Conservation (phyloP, 2,797 vertebrate genomes). For the Falco naumanni region DNA sequence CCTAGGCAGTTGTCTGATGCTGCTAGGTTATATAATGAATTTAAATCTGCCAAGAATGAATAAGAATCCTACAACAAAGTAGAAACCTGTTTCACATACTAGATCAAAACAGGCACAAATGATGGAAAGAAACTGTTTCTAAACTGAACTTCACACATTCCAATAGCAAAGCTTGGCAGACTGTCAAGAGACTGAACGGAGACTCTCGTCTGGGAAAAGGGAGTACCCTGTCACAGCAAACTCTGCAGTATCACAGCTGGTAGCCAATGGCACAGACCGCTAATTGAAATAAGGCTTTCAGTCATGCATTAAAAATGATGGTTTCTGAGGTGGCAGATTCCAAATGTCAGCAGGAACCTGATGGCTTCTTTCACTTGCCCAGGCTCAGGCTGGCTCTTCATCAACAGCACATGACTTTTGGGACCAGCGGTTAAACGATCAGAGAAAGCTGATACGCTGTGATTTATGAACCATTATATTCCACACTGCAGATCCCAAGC, state of each 20-base stretch:
- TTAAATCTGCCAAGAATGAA: constrained; percentile 29
- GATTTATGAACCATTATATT: neutral
- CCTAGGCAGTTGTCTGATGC: neutral
- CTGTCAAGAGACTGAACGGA: constrained; percentile 66
- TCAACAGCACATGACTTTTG: neutral
- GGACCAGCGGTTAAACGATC: neutral
- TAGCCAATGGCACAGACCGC: constrained; percentile 32
- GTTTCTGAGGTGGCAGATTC: neutral
- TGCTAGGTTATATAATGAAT: neutral
- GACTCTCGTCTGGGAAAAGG: constrained; percentile 64
- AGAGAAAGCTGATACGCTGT: neutral
- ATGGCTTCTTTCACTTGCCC: neutral
- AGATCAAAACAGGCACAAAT: constrained; percentile 50
- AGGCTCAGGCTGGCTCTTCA: neutral
- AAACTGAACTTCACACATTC: constrained; percentile 68
- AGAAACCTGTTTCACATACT: constrained; percentile 58
- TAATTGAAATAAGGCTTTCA: constrained; percentile 34
- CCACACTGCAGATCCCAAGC: neutral
- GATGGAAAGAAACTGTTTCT: constrained; percentile 58
- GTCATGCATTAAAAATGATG: neutral
- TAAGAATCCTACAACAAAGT: constrained; percentile 19
- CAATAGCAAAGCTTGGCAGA: constrained; percentile 61
- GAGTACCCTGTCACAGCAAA: constrained; percentile 51
- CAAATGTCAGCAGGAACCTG: constrained; percentile 20
- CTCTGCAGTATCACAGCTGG: constrained; percentile 47